Evolutionary conservation across 2,888 invertebrate genomes (phyloP), one percentile per base, ranked within the genome.

Genomic region (Nematopogon swammerdamellus): DNA sequence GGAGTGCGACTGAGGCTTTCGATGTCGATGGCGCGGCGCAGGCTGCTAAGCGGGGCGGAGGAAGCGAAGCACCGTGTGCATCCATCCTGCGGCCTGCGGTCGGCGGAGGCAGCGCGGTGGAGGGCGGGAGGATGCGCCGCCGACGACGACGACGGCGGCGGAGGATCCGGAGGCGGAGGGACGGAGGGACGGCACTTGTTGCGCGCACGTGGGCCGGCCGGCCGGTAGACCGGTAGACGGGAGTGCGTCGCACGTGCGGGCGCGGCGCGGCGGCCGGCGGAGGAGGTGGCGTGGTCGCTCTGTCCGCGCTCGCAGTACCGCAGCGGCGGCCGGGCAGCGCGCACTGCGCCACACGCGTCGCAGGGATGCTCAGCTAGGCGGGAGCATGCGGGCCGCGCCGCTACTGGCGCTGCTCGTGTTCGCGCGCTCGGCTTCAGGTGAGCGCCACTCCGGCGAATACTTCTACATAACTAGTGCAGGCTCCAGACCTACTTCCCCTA

Each of bases 321-420:
- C 65, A 63, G 58, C 60, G 61, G 62, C 62, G 63, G 65, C 63
- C 63, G 60, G 60, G 63, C 36, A 36, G 67, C 63, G 63, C 65
- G 65, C 67, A 61, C 48, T 44, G 53, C 49, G 49, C 51, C 49
- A 52, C 47, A 30, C 64, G 69, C 70, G 69, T 18, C 18, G 18
- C 19, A 44, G 44, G 18, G 19, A 18, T 19, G 44, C 46, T 19
- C 29, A 46, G 49, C 46, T 72, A 71, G 69, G 63, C 68, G 68
- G 64, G 61, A 71, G 72, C 72, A 76, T 77, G 77, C 77, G 73
- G 71, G 70, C 73, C 30, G 45, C 46, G 70, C 72, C 70, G 60
- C 63, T 75, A 67, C 72, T 75, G 72, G 74, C 75, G 70, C 70
- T 76, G 64, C 68, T 75, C 63, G 66, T 74, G 67, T 72, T 76